phyloP scores from a whole-genome alignment of 2,888 invertebrate species.

The Phrixothrix hirtus region DNA sequence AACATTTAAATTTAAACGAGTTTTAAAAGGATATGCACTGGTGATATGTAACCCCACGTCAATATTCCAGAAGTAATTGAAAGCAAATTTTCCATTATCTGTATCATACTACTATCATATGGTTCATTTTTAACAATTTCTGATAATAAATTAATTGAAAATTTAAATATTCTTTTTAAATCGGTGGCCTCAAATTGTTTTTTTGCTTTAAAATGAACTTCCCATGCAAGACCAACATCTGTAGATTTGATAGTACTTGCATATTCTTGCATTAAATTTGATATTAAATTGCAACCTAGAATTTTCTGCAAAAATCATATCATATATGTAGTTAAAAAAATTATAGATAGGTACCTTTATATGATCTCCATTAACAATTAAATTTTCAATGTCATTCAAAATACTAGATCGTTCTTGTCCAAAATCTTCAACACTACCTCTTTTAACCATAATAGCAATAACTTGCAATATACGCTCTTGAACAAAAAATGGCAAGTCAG shows the following conservation, averaged over 20 bases:
- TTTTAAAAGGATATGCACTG: slow-evolving; percentile 54
- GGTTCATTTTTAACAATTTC: slow-evolving; percentile 62
- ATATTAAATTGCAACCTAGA: slow-evolving; percentile 81
- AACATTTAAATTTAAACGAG: too few species aligned
- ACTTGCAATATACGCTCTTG: slow-evolving; percentile 74
- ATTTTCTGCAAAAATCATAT: slow-evolving; percentile 70
- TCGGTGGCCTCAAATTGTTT: slow-evolving; percentile 81
- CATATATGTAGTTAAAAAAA: background rate
- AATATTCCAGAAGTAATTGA: slow-evolving; percentile 78
- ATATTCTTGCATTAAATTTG: slow-evolving; percentile 86
- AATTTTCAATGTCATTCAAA: slow-evolving; percentile 73
- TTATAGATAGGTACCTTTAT: slow-evolving; percentile 59
- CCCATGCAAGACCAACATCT: slow-evolving; percentile 87
- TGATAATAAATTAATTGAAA: slow-evolving; percentile 66
- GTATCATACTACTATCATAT: slow-evolving; percentile 59
- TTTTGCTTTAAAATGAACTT: slow-evolving; percentile 82
- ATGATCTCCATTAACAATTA: slow-evolving; percentile 71
- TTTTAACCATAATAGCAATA: slow-evolving; percentile 86
- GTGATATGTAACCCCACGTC: slow-evolving; percentile 79
- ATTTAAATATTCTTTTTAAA: slow-evolving; percentile 78
- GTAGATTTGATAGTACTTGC: slow-evolving; percentile 82
- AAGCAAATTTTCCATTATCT: slow-evolving; percentile 71
- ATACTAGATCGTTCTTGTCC: slow-evolving; percentile 70
- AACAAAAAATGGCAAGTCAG: slow-evolving; percentile 70
- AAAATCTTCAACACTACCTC: slow-evolving; percentile 75